These are phyloP conservation scores for Chroicocephalus ridibundus DNA, from an alignment of 2,113 vertebrate genomes.

Conservation along the genomic window DNA sequence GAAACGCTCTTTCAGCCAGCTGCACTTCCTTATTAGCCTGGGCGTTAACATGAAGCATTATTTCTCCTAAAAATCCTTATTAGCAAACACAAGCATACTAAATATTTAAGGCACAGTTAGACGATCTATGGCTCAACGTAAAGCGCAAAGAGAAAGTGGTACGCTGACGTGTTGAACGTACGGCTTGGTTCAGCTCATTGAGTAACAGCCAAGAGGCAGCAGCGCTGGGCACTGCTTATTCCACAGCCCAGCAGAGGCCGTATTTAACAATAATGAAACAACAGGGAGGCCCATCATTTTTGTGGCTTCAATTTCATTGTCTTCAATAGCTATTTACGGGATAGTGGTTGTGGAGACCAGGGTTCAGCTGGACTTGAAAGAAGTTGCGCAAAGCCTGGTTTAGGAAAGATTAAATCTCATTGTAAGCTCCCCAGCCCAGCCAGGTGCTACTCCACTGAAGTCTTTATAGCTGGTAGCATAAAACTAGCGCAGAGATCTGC, in stretches of 20 bases:
- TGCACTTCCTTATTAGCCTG: neutral
- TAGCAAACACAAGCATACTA: neutral
- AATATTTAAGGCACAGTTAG: neutral
- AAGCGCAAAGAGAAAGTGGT: neutral
- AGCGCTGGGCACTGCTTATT: neutral
- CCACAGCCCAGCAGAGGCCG: neutral
- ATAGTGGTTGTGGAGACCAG: neutral
- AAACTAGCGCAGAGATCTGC: neutral
- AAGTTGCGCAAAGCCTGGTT: neutral
- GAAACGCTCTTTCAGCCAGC: neutral
- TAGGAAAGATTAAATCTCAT: neutral
- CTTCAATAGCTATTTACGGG: neutral
- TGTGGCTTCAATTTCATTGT: neutral
- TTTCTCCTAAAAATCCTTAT: neutral
- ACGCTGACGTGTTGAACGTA: neutral
- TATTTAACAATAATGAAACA: neutral
- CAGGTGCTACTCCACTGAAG: neutral
- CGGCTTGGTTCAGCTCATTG: neutral
- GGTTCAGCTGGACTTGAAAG: neutral
- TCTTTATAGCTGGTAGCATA: neutral
- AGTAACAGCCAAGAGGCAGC: neutral
- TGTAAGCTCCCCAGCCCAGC: neutral
- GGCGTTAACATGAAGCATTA: neutral
- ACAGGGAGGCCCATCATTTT: neutral
- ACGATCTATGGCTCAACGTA: neutral